Evolutionary conservation across 1,140 invertebrate species (phyloP).

Genomic region (Zaprionus ornatus): DNA sequence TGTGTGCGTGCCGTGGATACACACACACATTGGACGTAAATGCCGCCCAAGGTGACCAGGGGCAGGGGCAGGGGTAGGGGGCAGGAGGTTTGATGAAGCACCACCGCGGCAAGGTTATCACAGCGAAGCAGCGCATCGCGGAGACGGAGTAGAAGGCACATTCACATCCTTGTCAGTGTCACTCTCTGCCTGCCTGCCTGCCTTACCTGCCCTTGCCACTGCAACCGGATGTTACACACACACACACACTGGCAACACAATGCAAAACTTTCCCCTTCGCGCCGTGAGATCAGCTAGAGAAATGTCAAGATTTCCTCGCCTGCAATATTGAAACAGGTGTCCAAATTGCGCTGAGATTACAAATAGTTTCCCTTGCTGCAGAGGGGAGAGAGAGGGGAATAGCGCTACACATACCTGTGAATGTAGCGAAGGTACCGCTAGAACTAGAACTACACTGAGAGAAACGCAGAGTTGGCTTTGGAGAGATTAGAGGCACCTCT

Average conservation of each 20-base stretch:
- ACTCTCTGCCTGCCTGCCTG: neutral
- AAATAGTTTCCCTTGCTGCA: slow-evolving; percentile 45
- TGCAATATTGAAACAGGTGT: slow-evolving; percentile 78
- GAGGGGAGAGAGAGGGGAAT: neutral
- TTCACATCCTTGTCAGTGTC: slow-evolving; percentile 24
- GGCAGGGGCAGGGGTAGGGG: neutral
- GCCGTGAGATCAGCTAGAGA: slow-evolving; percentile 44
- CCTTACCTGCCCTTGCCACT: slow-evolving; percentile 12
- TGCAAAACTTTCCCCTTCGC: slow-evolving; percentile 43
- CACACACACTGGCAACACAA: slow-evolving; percentile 17
- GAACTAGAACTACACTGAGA: neutral
- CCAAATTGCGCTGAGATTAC: slow-evolving; percentile 51
- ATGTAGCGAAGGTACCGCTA: neutral
- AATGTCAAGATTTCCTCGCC: slow-evolving; percentile 43
- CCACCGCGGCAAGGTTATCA: slow-evolving; percentile 57
- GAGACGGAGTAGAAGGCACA: neutral
- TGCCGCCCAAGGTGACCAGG: slow-evolving; percentile 76
- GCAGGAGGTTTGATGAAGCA: slow-evolving; percentile 57
- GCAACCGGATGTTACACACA: slow-evolving; percentile 65
- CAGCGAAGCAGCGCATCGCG: slow-evolving; percentile 21
- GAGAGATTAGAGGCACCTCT: too few species aligned
- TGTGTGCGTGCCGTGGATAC: slow-evolving; percentile 62
- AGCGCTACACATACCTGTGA: neutral
- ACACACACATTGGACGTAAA: slow-evolving; percentile 58
- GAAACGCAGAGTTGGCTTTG: neutral